Percentiles rank a stretch among this genome's conserved stretches.
phyloP scores from a whole-genome alignment of 2,113 vertebrate species.

The Vanacampus margaritifer region DNA sequence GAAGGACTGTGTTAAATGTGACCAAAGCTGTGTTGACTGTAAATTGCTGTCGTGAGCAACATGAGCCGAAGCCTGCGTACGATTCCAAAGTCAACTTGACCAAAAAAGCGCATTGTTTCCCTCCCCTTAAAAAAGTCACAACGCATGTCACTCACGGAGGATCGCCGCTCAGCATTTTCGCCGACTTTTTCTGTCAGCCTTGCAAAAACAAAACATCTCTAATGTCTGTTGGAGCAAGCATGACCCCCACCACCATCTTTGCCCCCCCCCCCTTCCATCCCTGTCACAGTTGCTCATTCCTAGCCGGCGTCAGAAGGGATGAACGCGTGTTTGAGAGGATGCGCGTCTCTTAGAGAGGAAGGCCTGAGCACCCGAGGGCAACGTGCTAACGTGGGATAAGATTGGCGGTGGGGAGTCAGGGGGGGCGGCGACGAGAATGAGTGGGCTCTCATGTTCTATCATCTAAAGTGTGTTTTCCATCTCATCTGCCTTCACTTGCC shows the following conservation, averaged over 20 bases:
- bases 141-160: conserved; percentile 52
- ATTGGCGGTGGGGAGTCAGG: conserved; percentile 49
- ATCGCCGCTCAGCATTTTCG: conserved; percentile 54
- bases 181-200: conserved; percentile 68
- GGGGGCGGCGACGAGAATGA: conserved; percentile 41
- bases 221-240: conserved; percentile 19
- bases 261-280: conserved; percentile 23
- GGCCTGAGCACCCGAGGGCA: conserved; percentile 57
- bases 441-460: conserved; percentile 65
- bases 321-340: conserved; percentile 62
- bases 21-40: conserved; percentile 1
- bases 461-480: conserved; percentile 44
- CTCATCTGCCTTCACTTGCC: conserved; percentile 19
- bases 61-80: conserved; percentile 36
- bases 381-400: conserved; percentile 25
- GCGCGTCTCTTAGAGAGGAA: conserved; percentile 40
- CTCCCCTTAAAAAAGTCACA: conserved; percentile 62
- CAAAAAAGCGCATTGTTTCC: conserved; percentile 60
- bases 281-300: conserved; percentile 68
- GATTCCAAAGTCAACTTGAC: conserved; percentile 70
- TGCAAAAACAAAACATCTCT: conserved; percentile 67
- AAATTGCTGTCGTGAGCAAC: conserved; percentile 61
- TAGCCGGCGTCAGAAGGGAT: conserved; percentile 63
- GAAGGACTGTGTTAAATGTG: background rate
- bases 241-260: conserved; percentile 11